Evolutionary conservation across 2,888 invertebrate genomes (phyloP).

Genomic region (Campoletis raptor): DNA sequence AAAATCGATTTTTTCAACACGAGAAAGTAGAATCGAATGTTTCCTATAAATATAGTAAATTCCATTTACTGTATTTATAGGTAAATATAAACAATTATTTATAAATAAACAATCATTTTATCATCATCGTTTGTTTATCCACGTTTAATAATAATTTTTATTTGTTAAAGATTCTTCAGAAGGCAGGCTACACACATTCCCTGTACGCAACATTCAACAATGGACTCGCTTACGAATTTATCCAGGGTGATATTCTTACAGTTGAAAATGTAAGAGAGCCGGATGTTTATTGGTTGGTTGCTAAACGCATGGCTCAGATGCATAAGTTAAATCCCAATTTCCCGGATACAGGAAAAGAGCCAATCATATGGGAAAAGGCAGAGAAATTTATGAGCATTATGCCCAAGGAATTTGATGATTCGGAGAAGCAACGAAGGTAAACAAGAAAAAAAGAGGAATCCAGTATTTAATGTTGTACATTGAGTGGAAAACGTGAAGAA

Average conservation of each 20-base stretch:
- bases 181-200: constrained; percentile 92
- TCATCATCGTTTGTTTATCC: neutral
- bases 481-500: too few species aligned
- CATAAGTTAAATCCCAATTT: constrained; percentile 87
- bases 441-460: neutral
- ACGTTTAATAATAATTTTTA: constrained; percentile 7
- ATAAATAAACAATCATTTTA: too few species aligned
- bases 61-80: too few species aligned
- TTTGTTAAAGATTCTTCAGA: constrained; percentile 87
- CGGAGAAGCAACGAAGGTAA: constrained; percentile 90
- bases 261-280: constrained; percentile 88
- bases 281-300: constrained; percentile 91
- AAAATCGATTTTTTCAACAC: neutral
- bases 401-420: constrained; percentile 90
- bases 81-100: too few species aligned
- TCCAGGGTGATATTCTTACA: constrained; percentile 92
- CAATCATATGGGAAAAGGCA: constrained; percentile 92
- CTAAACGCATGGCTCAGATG: constrained; percentile 93
- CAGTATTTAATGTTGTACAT: too few species aligned
- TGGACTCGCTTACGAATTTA: constrained; percentile 96
- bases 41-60: neutral
- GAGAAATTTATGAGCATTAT: constrained; percentile 91
- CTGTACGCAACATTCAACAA: constrained; percentile 97
- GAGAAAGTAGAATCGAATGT: neutral
- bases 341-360: constrained; percentile 86